Percentiles rank a stretch among this genome's conserved stretches.
phyloP scores from a whole-genome alignment of 2,797 vertebrate species.

The Enteromius fasciolatus region DNA sequence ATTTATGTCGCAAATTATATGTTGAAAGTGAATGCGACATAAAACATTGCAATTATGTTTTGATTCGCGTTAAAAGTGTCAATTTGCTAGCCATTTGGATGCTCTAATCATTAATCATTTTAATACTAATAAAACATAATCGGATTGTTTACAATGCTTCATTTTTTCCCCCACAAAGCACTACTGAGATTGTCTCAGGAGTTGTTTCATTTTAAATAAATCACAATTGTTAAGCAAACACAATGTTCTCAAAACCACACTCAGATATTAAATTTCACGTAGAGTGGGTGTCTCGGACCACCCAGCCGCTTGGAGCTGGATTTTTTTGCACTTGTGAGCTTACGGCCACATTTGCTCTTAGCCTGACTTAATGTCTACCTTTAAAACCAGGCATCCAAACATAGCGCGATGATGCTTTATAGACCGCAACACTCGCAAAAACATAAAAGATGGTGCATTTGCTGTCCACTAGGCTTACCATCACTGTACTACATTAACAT shows the following conservation, averaged over 20 bases:
- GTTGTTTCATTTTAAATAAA: slow-evolving; percentile 3
- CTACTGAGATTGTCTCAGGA: not conserved
- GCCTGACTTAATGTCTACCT: slow-evolving; percentile 72
- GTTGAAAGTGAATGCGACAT: slow-evolving; percentile 12
- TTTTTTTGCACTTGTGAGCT: slow-evolving; percentile 65
- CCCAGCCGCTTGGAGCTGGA: slow-evolving; percentile 44
- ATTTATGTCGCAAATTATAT: slow-evolving; percentile 10
- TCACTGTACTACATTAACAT: slow-evolving; percentile 80
- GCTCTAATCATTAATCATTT: not conserved
- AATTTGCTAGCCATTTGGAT: not conserved
- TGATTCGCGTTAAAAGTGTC: slow-evolving; percentile 3
- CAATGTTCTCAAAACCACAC: not conserved
- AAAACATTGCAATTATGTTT: slow-evolving; percentile 15
- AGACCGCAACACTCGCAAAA: slow-evolving; percentile 70
- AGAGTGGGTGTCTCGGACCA: slow-evolving; percentile 12
- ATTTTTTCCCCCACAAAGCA: not conserved
- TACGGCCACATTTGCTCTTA: slow-evolving; percentile 56
- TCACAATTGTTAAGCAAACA: not conserved
- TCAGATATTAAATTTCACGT: slow-evolving; percentile 7
- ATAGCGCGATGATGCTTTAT: slow-evolving; percentile 73
- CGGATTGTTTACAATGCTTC: slow-evolving; percentile 16
- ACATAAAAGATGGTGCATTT: slow-evolving; percentile 73
- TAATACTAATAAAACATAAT: slow-evolving; percentile 18
- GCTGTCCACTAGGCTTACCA: slow-evolving; percentile 81
- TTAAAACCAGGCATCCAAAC: slow-evolving; percentile 71